A percentile compares a stretch with the other conserved stretches of the same genome.
These are phyloP conservation scores for Catostomus latipinnis DNA, from an alignment of 2,797 vertebrate genomes.

Conservation along the genomic window DNA sequence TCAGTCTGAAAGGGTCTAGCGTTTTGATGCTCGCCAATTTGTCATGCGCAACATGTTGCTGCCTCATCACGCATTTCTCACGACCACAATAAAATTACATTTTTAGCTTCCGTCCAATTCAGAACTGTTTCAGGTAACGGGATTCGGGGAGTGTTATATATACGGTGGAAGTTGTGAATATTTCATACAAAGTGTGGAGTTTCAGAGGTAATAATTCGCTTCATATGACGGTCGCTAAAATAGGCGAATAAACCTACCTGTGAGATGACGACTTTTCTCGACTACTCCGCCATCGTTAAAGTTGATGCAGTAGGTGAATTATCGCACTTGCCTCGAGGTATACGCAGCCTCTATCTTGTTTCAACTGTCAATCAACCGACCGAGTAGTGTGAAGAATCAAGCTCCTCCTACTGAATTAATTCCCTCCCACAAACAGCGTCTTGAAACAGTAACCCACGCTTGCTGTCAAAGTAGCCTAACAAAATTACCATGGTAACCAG, in stretches of 20 bases:
- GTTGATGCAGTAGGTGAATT: slow-evolving; percentile 23
- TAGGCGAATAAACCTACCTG: slow-evolving; percentile 27
- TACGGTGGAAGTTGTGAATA: slow-evolving; percentile 18
- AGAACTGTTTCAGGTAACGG: background rate
- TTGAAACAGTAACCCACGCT: too few species aligned
- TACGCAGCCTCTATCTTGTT: background rate
- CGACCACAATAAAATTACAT: background rate
- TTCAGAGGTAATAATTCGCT: background rate
- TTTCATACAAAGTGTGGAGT: slow-evolving; percentile 21
- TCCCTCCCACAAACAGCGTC: background rate
- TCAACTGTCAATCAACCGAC: slow-evolving; percentile 38
- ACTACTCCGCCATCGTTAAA: slow-evolving; percentile 5
- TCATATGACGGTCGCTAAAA: background rate
- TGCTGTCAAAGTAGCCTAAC: too few species aligned
- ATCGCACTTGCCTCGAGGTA: slow-evolving; percentile 33
- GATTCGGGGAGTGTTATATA: background rate
- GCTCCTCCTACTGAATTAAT: background rate
- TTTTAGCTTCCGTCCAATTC: background rate
- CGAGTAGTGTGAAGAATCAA: background rate
- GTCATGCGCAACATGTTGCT: slow-evolving; percentile 31
- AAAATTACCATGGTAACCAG: background rate
- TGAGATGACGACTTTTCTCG: slow-evolving; percentile 1
- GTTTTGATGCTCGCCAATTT: background rate
- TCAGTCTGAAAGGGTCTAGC: background rate
- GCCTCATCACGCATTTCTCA: slow-evolving; percentile 2